Base-by-base conservation (phyloP, 1,140 invertebrate genomes). In the Hyles vespertilio region DNA sequence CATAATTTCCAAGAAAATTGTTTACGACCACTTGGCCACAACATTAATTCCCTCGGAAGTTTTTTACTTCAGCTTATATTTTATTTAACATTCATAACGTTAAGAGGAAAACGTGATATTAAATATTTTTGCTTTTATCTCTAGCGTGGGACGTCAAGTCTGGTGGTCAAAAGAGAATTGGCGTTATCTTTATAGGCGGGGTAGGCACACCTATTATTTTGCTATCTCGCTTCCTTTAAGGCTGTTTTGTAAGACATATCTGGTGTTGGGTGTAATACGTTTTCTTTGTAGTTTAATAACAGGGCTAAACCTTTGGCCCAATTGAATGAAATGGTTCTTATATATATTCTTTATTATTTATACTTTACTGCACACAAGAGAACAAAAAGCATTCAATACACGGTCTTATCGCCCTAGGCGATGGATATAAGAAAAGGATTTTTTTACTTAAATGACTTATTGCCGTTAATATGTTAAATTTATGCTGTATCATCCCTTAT, bases 1-100 rank as follows among this genome's bases (percentile, higher is more conserved):
- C 63, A 71, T 71, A 71, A 66, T 58, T 68, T 65, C 46, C 48
- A 43, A 57, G 59, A 64, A 67, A 67, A 62, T 62, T 63, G 59
- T 63, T 65, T 59, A 58, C 55, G 51, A 54, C 33, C 54, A 62
- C 45, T 69, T 63, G 58, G 60, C 48, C 40, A 55, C 61, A 50
- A 55, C 32, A 63, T 63, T 63, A 63, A 58, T 63, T 58, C 56
- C 10, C n/a, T 36, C 45, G 51, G 47, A 63, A 54, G 44, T 62
- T 62, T 58, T 40, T 40, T 40, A 22, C 22, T 22, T 22, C 22
- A 40, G 36, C 36, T 40, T 40, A 8, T 40, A 8, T 40, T 22
- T 40, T 40, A 40, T 40, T 40, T 40, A 40, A 40, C 36, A 40
- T 40, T 40, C 8, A 50, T 50, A 22, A 50, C 5, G 22, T 32